Conservation (phyloP, 1,140 invertebrate species). For the Goniozus legneri region DNA sequence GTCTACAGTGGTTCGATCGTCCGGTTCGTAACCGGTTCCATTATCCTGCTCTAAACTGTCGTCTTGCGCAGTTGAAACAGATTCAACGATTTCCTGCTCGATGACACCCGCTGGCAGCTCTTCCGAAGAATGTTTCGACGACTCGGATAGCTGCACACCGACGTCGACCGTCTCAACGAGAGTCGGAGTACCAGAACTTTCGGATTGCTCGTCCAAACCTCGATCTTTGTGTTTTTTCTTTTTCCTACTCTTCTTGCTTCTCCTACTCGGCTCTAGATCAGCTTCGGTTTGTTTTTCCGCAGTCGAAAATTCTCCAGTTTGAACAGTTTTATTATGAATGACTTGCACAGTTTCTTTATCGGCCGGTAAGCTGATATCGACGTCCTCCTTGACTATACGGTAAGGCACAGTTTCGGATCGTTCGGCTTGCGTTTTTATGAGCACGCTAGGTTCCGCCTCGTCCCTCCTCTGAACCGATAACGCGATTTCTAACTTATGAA, state of each 20-base stretch:
- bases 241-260: conserved; percentile 52
- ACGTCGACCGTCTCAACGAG: conserved; percentile 64
- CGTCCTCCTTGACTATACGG: conserved; percentile 38
- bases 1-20: conserved; percentile 60
- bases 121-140: conserved; percentile 47
- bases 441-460: conserved; percentile 28
- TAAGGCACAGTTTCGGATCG: conserved; percentile 22
- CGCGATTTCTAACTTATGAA: conserved; percentile 42
- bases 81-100: conserved; percentile 50
- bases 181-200: conserved; percentile 52
- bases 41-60: conserved; percentile 44
- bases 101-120: conserved; percentile 54
- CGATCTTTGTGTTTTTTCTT: conserved; percentile 53
- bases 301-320: conserved; percentile 30
- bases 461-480: conserved; percentile 36
- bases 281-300: conserved; percentile 43
- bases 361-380: conserved; percentile 38
- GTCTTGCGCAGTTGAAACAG: conserved; percentile 48
- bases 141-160: conserved; percentile 48
- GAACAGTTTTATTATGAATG: conserved; percentile 33
- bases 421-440: conserved; percentile 35
- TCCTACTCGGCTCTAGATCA: conserved; percentile 42
- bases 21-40: conserved; percentile 55
- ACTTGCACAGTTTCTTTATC: conserved; percentile 28
- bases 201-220: conserved; percentile 22